Evolutionary conservation across 1,140 invertebrate species (phyloP).

Genomic region (Drosophila hydei): DNA sequence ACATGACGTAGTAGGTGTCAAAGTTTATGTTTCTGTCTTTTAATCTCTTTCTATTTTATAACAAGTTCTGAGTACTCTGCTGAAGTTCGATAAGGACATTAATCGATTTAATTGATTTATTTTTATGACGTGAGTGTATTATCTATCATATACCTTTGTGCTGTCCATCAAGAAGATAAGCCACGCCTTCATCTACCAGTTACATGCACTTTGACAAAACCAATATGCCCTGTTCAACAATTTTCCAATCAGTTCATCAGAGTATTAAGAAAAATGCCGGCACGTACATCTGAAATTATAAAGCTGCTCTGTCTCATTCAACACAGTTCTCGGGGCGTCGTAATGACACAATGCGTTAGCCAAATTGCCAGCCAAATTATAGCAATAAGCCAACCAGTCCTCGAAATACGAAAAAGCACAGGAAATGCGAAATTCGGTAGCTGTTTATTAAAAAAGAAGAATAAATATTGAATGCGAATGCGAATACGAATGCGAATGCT

Average conservation of each 20-base stretch:
- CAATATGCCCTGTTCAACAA: no score
- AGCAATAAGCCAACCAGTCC: constrained; percentile 38
- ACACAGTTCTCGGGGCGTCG: constrained; percentile 28
- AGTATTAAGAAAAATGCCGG: constrained; percentile 51
- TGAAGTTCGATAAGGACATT: no score
- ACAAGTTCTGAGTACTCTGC: no score
- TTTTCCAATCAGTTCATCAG: not conserved
- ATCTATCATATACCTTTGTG: no score
- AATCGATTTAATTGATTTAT: no score
- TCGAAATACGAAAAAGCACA: constrained; percentile 26
- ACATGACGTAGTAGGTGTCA: no score
- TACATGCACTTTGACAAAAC: no score
- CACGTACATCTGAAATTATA: constrained; percentile 68
- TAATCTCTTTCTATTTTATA: no score
- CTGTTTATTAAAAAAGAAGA: constrained; percentile 68
- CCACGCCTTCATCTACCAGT: no score
- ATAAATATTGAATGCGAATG: not conserved
- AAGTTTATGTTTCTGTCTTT: no score
- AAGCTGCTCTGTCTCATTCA: not conserved
- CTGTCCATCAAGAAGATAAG: no score
- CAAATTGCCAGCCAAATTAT: constrained; percentile 74
- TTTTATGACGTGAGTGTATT: no score
- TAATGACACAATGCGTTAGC: constrained; percentile 73
- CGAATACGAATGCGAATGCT: constrained; percentile 15
- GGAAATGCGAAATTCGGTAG: constrained; percentile 82